These are phyloP conservation scores for Morus bassanus DNA, from an alignment of 2,797 vertebrate genomes.

Conservation along the genomic window DNA sequence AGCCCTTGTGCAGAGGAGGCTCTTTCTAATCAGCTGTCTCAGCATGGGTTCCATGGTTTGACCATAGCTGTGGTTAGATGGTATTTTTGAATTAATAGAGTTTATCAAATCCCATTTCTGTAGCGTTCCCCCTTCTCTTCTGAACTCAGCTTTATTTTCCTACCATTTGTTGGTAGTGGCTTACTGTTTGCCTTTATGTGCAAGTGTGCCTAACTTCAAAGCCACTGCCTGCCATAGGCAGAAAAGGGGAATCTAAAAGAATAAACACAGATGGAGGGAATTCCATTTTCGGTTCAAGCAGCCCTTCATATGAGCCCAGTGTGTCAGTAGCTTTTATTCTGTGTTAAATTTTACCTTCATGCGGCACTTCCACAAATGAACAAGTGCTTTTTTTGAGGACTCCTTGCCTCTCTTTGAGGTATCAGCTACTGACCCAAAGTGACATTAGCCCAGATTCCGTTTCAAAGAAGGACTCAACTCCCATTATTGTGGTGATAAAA, in stretches of 20 bases:
- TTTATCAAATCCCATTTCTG: background rate
- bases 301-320: background rate
- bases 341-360: background rate
- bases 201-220: background rate
- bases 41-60: background rate
- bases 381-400: background rate
- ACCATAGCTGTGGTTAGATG: background rate
- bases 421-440: background rate
- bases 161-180: background rate
- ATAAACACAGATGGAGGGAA: background rate
- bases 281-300: background rate
- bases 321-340: background rate
- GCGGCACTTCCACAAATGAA: background rate
- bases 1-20: background rate
- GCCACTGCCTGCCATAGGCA: background rate
- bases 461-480: background rate
- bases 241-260: background rate
- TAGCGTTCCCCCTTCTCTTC: background rate
- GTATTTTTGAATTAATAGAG: background rate
- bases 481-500: background rate
- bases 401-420: background rate
- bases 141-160: background rate
- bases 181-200: background rate
- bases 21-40: background rate
- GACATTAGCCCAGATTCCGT: background rate